A percentile compares a stretch with the other conserved stretches of the same genome.
Evolutionary conservation across 2,113 vertebrate species (phyloP).

Genomic region (Montifringilla adamsi): DNA sequence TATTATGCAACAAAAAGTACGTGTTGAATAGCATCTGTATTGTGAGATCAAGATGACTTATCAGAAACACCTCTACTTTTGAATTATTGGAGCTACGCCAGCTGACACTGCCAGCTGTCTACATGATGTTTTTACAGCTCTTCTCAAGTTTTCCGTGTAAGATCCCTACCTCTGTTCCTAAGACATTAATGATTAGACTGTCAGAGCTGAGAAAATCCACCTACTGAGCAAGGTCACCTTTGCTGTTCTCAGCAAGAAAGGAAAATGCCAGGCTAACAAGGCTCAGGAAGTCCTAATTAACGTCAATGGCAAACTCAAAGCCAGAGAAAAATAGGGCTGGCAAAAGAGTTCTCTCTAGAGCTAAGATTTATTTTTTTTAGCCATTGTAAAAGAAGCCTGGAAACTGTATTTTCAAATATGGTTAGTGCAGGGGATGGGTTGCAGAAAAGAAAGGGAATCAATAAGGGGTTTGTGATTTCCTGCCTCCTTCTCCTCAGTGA

Average conservation of each 20-base stretch:
- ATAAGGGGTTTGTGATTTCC: not conserved
- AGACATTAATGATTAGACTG: constrained; percentile 56
- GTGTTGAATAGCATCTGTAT: not conserved
- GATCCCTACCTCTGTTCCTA: constrained; percentile 29
- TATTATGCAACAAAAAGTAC: not conserved
- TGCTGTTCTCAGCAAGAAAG: not conserved
- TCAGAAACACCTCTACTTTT: not conserved
- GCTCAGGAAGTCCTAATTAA: constrained; percentile 52
- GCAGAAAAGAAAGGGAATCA: constrained; percentile 1
- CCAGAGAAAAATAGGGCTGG: not conserved
- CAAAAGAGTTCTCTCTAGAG: not conserved
- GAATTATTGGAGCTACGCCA: constrained; percentile 6
- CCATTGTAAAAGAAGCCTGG: not conserved
- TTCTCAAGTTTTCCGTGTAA: not conserved
- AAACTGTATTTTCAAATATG: constrained; percentile 23
- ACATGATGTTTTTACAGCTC: not conserved
- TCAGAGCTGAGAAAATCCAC: constrained; percentile 48
- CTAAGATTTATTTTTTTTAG: not conserved
- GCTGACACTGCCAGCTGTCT: constrained; percentile 29
- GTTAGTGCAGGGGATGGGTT: constrained; percentile 30
- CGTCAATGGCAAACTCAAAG: not conserved
- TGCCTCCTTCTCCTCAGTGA: not conserved
- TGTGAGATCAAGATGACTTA: not conserved
- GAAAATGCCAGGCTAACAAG: not conserved
- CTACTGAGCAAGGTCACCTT: constrained; percentile 49